Conservation (phyloP, 64 coral and sea anemone species). For the Hydrozoanthus tunicans region DNA sequence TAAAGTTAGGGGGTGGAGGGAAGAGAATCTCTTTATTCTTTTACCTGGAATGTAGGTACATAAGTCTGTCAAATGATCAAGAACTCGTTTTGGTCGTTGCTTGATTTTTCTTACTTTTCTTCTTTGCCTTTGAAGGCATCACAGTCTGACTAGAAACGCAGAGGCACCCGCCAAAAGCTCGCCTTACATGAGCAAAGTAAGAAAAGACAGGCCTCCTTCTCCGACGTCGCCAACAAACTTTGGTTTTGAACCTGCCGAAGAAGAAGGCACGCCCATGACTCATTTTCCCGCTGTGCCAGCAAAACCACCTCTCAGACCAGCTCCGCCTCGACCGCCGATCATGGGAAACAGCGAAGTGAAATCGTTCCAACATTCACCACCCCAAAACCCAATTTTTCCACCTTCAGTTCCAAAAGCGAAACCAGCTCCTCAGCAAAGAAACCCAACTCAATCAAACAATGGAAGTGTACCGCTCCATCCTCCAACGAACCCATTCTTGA, state of each 20-base stretch:
- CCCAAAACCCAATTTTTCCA: background rate
- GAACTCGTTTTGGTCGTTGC: background rate
- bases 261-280: background rate
- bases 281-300: background rate
- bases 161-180: background rate
- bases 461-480: background rate
- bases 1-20: no score
- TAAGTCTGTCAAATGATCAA: no score
- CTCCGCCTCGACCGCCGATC: background rate
- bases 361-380: background rate
- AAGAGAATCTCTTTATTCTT: no score
- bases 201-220: background rate
- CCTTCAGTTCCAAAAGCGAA: slow-evolving; percentile 12
- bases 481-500: background rate
- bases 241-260: slow-evolving; percentile 4
- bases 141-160: slow-evolving; percentile 48
- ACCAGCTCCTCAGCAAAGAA: background rate
- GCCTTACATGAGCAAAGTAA: background rate
- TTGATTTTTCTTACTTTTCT: background rate
- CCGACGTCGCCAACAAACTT: slow-evolving; percentile 42
- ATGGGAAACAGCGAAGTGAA: background rate
- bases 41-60: no score
- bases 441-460: background rate
- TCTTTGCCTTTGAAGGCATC: background rate
- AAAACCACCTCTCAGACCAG: slow-evolving; percentile 12